These are phyloP conservation scores for Cantharis rufa DNA, from an alignment of 2,888 invertebrate species.

Conservation along the genomic window DNA sequence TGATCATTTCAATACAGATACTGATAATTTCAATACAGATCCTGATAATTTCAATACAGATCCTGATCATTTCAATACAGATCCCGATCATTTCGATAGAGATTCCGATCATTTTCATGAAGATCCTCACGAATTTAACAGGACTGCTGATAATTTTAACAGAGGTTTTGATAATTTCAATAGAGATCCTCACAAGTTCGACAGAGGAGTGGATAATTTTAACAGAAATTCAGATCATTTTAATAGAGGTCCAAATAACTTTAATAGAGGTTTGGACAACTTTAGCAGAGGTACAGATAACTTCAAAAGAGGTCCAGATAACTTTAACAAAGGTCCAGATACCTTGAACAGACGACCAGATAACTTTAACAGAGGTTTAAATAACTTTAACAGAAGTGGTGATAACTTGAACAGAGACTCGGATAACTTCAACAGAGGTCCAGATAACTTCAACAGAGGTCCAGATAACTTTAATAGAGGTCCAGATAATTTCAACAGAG, in stretches of 20 bases:
- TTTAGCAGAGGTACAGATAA: not conserved
- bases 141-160: constrained; percentile 10
- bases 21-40: constrained; percentile 14
- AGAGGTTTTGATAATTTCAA: constrained; percentile 18
- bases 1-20: constrained; percentile 14
- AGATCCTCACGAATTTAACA: constrained; percentile 7
- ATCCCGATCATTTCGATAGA: constrained; percentile 18
- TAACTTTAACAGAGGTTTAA: constrained; percentile 14
- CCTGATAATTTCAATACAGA: constrained; percentile 16
- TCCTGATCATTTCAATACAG: constrained; percentile 20
- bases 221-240: constrained; percentile 6
- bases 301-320: constrained; percentile 9
- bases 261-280: constrained; percentile 14
- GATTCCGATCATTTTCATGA: constrained; percentile 1
- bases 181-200: constrained; percentile 15
- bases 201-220: constrained; percentile 7
- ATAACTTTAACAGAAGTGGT: constrained; percentile 21
- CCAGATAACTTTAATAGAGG: constrained; percentile 19
- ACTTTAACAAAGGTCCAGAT: constrained; percentile 18
- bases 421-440: constrained; percentile 7
- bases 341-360: constrained; percentile 11
- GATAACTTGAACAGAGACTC: constrained; percentile 15
- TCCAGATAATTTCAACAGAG: constrained; percentile 5
- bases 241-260: constrained; percentile 20
- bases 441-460: constrained; percentile 16